phyloP scores from a whole-genome alignment of 2,888 invertebrate species.

The Agonopterix heracliana region DNA sequence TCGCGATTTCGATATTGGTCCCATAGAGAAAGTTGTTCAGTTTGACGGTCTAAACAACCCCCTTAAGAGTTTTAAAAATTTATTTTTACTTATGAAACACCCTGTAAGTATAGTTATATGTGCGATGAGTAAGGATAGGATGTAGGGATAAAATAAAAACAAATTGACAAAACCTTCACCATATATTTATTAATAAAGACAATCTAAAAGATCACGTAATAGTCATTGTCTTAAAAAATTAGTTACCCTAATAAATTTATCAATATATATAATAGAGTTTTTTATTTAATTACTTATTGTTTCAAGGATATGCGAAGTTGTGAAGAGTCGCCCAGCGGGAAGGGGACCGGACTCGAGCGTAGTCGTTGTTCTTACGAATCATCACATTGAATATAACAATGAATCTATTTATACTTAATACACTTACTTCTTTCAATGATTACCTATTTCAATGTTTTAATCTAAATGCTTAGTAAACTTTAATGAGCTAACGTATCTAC shows the following conservation, averaged over 20 bases:
- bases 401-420: constrained; percentile 62
- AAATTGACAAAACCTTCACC: constrained; percentile 74
- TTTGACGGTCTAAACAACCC: no score
- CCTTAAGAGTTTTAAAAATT: no score
- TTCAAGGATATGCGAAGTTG: constrained; percentile 76
- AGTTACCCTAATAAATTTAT: constrained; percentile 76
- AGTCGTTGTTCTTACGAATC: constrained; percentile 70
- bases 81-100: no score
- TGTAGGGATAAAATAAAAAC: constrained; percentile 47
- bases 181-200: constrained; percentile 77
- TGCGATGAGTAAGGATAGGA: not conserved
- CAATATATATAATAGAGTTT: constrained; percentile 60
- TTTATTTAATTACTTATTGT: constrained; percentile 71
- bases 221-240: constrained; percentile 76
- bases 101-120: no score
- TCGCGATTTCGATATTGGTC: no score
- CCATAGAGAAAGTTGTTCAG: no score
- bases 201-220: constrained; percentile 77
- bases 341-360: constrained; percentile 49
- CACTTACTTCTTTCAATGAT: constrained; percentile 58
- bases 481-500: constrained; percentile 68
- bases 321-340: constrained; percentile 56
- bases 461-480: constrained; percentile 67
- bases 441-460: constrained; percentile 57
- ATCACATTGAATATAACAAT: constrained; percentile 70